Evolutionary conservation across 2,888 invertebrate genomes (phyloP).

Genomic region (Oxytorus armatus): DNA sequence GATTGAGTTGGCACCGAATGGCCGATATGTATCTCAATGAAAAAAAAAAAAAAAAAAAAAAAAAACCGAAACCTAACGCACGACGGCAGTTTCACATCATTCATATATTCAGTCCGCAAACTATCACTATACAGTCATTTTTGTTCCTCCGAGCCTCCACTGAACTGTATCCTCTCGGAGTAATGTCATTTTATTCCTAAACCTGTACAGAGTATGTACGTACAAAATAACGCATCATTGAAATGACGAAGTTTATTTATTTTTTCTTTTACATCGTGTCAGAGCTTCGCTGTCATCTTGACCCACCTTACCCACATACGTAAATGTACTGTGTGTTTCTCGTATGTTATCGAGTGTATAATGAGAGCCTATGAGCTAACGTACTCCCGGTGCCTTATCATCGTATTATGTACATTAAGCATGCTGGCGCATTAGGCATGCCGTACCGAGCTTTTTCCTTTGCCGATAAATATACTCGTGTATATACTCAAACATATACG

Average conservation of each 20-base stretch:
- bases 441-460: constrained; percentile 20
- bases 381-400: constrained; percentile 58
- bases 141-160: background rate
- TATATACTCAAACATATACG: constrained; percentile 42
- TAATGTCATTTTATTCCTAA: constrained; percentile 8
- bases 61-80: too few species aligned
- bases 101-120: constrained; percentile 13
- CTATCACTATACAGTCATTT: background rate
- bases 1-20: too few species aligned
- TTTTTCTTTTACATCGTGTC: constrained; percentile 6
- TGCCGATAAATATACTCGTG: constrained; percentile 54
- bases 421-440: constrained; percentile 43
- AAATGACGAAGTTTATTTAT: constrained; percentile 15
- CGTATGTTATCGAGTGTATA: constrained; percentile 44
- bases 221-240: constrained; percentile 43
- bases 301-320: constrained; percentile 33
- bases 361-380: constrained; percentile 57
- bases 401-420: constrained; percentile 65
- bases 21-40: too few species aligned
- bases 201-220: constrained; percentile 31
- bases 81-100: constrained; percentile 1
- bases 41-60: too few species aligned
- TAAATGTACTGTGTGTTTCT: constrained; percentile 38
- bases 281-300: constrained; percentile 21
- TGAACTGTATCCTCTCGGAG: background rate